Conservation (phyloP, 2,113 vertebrate genomes). For the Atlantisia rogersi region DNA sequence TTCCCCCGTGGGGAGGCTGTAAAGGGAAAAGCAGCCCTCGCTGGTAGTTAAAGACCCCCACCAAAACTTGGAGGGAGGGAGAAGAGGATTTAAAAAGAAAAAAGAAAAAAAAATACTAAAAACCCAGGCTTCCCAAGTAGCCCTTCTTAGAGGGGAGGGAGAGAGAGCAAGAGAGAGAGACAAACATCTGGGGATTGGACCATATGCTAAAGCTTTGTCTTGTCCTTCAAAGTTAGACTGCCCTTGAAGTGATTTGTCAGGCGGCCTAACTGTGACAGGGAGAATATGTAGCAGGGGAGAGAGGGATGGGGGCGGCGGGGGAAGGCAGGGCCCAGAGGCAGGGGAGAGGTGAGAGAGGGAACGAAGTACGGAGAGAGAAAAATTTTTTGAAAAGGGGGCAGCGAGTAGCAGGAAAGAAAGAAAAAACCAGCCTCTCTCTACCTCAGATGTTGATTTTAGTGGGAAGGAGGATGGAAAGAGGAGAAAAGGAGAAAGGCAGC, state of each 20-base stretch:
- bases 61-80: neutral
- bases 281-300: constrained; percentile 53
- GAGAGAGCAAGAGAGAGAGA: constrained; percentile 40
- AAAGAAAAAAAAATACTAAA: neutral
- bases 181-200: constrained; percentile 89
- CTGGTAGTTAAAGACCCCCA: neutral
- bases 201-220: constrained; percentile 97
- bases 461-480: neutral
- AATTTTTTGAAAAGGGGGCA: neutral
- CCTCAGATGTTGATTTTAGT: neutral
- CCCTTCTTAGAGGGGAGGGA: constrained; percentile 55
- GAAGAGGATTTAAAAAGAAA: neutral
- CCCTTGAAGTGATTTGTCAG: constrained; percentile 97
- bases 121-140: constrained; percentile 38
- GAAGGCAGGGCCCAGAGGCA: neutral
- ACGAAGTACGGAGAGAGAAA: neutral
- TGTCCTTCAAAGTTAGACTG: constrained; percentile 97
- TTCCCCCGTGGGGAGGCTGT: neutral
- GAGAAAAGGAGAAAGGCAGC: neutral
- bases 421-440: neutral
- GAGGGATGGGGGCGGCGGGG: constrained; percentile 4
- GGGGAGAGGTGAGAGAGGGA: neutral
- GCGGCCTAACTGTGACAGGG: constrained; percentile 84
- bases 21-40: neutral
- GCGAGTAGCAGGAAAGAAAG: neutral